Conservation (phyloP, 1,140 invertebrate species). For the Hycleus cichorii region DNA sequence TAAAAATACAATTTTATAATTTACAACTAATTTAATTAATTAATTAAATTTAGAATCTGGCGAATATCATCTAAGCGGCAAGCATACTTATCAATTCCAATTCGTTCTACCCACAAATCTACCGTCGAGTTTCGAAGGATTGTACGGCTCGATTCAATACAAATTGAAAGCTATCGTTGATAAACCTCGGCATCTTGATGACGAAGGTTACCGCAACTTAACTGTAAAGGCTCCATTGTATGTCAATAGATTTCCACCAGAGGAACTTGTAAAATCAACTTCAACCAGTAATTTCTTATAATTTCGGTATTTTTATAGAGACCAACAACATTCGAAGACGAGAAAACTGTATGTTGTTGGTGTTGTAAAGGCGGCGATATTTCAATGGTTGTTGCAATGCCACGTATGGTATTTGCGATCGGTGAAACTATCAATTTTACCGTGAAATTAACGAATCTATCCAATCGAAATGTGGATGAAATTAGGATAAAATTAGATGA, state of each 20-base stretch:
- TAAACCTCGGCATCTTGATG: conserved; percentile 19
- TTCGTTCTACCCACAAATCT: conserved; percentile 22
- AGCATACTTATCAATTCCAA: conserved; percentile 26
- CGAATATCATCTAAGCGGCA: too few relatives aligned
- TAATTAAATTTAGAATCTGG: too few relatives aligned
- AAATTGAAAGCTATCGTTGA: conserved; percentile 26
- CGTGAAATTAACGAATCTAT: conserved; percentile 9
- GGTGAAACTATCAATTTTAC: conserved; percentile 10
- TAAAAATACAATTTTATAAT: background rate
- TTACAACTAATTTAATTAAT: background rate
- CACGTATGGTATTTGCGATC: conserved; percentile 1
- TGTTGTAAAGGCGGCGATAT: too few relatives aligned
- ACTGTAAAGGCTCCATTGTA: conserved; percentile 22
- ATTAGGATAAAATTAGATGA: conserved; percentile 1
- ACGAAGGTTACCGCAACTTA: conserved; percentile 23
- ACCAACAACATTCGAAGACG: background rate
- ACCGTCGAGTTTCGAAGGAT: conserved; percentile 20
- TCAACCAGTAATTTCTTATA: too few relatives aligned
- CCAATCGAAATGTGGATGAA: conserved; percentile 12
- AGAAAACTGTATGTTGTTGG: conserved; percentile 3
- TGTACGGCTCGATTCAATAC: conserved; percentile 19
- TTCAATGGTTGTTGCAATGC: too few relatives aligned
- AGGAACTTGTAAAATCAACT: too few relatives aligned
- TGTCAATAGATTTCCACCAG: conserved; percentile 15
- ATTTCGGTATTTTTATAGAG: background rate